phyloP scores from a whole-genome alignment of 2,888 invertebrate species.

The Hoplodrina blanda region DNA sequence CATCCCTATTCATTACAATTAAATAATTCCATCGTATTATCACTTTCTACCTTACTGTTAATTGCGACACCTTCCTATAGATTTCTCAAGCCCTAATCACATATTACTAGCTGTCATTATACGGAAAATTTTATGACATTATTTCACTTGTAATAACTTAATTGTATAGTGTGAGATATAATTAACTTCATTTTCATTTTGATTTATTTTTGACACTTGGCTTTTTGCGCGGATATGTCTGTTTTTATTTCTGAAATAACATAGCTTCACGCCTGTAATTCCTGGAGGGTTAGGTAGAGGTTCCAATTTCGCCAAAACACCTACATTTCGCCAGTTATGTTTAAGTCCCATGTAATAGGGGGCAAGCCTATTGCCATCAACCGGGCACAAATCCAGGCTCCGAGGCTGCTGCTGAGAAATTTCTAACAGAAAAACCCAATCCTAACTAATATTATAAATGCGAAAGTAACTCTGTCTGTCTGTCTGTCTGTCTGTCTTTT shows the following conservation, averaged over 20 bases:
- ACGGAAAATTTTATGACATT: constrained; percentile 32
- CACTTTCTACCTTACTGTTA: constrained; percentile 33
- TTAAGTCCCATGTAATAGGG: no score
- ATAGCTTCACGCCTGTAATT: no score
- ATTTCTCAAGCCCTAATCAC: constrained; percentile 54
- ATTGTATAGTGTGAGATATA: constrained; percentile 32
- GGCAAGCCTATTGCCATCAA: no score
- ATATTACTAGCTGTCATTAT: constrained; percentile 45
- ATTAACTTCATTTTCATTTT: constrained; percentile 47
- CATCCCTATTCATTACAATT: constrained; percentile 54
- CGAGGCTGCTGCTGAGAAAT: no score
- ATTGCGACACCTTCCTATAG: constrained; percentile 46
- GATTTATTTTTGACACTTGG: constrained; percentile 38
- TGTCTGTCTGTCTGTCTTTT: no score
- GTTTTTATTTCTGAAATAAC: not conserved
- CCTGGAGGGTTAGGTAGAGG: no score
- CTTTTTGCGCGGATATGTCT: not conserved
- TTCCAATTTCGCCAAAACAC: no score
- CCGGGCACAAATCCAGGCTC: no score
- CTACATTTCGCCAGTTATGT: no score
- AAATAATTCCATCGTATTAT: constrained; percentile 56
- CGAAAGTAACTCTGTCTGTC: no score
- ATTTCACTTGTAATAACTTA: constrained; percentile 53
- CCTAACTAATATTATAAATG: no score
- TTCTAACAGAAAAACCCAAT: no score